Evolutionary conservation across 64 coral and sea anemone genomes (phyloP).

Genomic region (Montipora capricornis): DNA sequence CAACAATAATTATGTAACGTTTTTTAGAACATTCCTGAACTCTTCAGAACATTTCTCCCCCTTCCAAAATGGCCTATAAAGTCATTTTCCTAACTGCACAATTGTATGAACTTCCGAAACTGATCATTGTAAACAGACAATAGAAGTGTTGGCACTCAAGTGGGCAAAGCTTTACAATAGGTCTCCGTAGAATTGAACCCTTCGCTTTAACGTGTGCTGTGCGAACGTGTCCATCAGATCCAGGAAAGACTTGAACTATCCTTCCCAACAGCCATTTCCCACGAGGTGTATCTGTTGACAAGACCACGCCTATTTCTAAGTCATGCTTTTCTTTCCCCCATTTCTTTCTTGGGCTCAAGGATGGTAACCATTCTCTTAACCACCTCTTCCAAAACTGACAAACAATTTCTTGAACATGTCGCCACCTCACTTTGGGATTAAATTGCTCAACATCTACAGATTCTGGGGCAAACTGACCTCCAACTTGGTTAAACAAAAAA

Average conservation of each 20-base stretch:
- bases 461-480: too few species aligned
- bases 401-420: too few species aligned
- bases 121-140: too few species aligned
- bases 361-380: conserved; percentile 51
- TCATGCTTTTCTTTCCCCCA: conserved; percentile 29
- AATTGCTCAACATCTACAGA: too few species aligned
- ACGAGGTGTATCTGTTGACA: conserved; percentile 8
- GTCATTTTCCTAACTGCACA: too few species aligned
- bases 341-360: conserved; percentile 29
- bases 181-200: conserved; percentile 1
- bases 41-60: background rate
- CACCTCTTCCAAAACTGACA: background rate
- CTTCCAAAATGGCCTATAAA: background rate
- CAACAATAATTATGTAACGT: too few species aligned
- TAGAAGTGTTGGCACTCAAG: background rate
- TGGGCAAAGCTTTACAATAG: conserved; percentile 20
- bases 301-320: conserved; percentile 37
- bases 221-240: conserved; percentile 44
- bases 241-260: conserved; percentile 47
- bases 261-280: conserved; percentile 60
- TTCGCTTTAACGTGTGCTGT: background rate
- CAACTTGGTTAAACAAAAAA: too few species aligned
- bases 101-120: too few species aligned
- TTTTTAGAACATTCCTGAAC: background rate
- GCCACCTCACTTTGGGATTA: too few species aligned